Evolutionary conservation across 2,888 invertebrate genomes (phyloP).

Genomic region (Pollenia labialis): DNA sequence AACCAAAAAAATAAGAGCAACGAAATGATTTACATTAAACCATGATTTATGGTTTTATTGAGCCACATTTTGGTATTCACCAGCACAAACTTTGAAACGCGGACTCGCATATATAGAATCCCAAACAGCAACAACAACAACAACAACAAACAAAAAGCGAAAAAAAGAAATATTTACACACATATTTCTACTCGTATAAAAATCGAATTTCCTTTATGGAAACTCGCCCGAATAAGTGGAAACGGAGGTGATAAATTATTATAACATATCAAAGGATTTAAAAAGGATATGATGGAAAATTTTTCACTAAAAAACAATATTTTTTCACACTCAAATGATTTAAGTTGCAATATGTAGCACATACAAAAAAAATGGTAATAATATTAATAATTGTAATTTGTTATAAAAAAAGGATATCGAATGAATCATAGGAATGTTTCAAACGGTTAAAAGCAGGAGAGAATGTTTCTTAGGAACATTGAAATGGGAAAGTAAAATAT

Average conservation of each 20-base stretch:
- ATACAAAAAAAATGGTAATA: neutral
- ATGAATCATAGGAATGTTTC: neutral
- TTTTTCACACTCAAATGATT: slow-evolving; percentile 64
- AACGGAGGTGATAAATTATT: slow-evolving; percentile 73
- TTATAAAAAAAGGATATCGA: slow-evolving; percentile 28
- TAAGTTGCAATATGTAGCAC: slow-evolving; percentile 9
- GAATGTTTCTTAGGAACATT: neutral
- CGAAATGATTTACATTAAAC: slow-evolving; percentile 61
- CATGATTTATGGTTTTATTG: slow-evolving; percentile 72
- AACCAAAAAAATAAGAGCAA: slow-evolving; percentile 57
- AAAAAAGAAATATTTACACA: neutral
- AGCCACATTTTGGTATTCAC: slow-evolving; percentile 56
- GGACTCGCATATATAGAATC: slow-evolving; percentile 10
- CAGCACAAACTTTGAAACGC: neutral
- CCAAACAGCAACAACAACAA: neutral
- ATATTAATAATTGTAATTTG: slow-evolving; percentile 49
- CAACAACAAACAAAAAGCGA: too few species aligned
- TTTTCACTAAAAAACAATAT: slow-evolving; percentile 44
- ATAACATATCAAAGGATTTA: slow-evolving; percentile 69
- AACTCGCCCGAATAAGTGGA: slow-evolving; percentile 64
- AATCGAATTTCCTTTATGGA: slow-evolving; percentile 66
- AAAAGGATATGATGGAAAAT: slow-evolving; percentile 59
- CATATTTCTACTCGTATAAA: slow-evolving; percentile 26
- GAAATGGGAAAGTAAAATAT: too few species aligned
- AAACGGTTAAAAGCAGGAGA: neutral